Evolutionary conservation across 2,888 invertebrate species (phyloP).

Genomic region (Catocala fraxini): DNA sequence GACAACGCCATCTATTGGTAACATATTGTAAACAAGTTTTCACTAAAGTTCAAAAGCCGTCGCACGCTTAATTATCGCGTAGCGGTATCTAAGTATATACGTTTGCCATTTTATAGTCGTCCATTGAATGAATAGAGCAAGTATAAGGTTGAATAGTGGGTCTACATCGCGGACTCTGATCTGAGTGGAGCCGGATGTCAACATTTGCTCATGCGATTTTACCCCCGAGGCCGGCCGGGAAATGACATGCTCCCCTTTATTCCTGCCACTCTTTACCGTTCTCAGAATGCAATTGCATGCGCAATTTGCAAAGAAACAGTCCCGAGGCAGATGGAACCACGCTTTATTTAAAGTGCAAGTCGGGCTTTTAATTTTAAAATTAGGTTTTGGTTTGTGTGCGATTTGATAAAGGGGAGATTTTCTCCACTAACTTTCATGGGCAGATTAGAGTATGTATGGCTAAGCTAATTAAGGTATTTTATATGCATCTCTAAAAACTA

Average conservation of each 20-base stretch:
- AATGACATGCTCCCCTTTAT: constrained; percentile 76
- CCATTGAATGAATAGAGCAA: constrained; percentile 32
- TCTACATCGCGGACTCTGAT: constrained; percentile 54
- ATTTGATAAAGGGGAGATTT: too few relatives aligned
- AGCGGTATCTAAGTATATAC: constrained; percentile 4
- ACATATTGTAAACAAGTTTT: too few relatives aligned
- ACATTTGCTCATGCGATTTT: constrained; percentile 79
- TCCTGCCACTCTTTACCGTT: constrained; percentile 59
- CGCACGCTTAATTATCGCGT: too few relatives aligned
- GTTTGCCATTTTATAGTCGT: constrained; percentile 22
- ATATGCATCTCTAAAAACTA: too few relatives aligned
- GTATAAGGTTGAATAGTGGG: constrained; percentile 50
- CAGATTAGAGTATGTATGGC: too few relatives aligned
- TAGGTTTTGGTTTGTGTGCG: constrained; percentile 3
- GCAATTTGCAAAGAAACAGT: constrained; percentile 63
- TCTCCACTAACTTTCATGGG: too few relatives aligned
- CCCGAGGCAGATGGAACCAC: constrained; percentile 30
- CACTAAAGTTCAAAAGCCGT: too few relatives aligned
- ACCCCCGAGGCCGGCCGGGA: constrained; percentile 67
- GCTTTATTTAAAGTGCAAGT: constrained; percentile 30
- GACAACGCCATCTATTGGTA: too few relatives aligned
- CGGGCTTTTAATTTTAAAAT: constrained; percentile 36
- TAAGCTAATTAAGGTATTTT: too few relatives aligned
- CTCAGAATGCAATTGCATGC: constrained; percentile 67
- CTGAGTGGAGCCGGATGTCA: constrained; percentile 72